These are phyloP conservation scores for Branchellion lobata DNA, from an alignment of 2,888 invertebrate species.

Conservation along the genomic window DNA sequence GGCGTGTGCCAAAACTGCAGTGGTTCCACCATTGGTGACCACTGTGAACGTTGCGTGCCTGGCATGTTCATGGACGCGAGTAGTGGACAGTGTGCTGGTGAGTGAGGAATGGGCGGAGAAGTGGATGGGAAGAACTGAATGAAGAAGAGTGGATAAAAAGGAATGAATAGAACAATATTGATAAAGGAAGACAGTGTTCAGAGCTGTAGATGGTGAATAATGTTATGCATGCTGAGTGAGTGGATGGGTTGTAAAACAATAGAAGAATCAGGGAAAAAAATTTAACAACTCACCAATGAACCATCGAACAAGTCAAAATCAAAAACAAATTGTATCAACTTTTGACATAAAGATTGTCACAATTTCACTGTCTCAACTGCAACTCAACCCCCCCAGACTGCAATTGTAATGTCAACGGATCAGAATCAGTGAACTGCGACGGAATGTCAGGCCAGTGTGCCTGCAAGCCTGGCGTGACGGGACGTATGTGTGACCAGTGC, in stretches of 20 bases:
- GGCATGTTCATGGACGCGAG: constrained; percentile 54
- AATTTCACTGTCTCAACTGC: no score
- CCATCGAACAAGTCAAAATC: no score
- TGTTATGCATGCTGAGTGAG: no score
- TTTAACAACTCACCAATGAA: no score
- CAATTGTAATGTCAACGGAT: constrained; percentile 50
- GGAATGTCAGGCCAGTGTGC: constrained; percentile 51
- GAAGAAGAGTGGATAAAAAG: no score
- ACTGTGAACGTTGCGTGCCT: constrained; percentile 53
- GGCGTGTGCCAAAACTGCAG: constrained; percentile 75
- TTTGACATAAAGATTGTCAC: no score
- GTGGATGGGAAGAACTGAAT: neutral
- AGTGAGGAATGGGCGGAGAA: constrained; percentile 18
- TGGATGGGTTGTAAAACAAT: no score
- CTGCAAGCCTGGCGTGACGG: constrained; percentile 51
- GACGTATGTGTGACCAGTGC: constrained; percentile 50
- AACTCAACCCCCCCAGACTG: constrained; percentile 52
- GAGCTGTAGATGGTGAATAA: no score
- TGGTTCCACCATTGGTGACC: constrained; percentile 51
- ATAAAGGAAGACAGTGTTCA: neutral
- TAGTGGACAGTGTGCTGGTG: constrained; percentile 55
- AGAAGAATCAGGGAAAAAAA: no score
- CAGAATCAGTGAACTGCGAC: constrained; percentile 50
- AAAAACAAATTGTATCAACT: no score
- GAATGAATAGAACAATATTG: neutral